Base-by-base conservation (phyloP, 2,797 vertebrate genomes). In the Spinus olivaceus region DNA sequence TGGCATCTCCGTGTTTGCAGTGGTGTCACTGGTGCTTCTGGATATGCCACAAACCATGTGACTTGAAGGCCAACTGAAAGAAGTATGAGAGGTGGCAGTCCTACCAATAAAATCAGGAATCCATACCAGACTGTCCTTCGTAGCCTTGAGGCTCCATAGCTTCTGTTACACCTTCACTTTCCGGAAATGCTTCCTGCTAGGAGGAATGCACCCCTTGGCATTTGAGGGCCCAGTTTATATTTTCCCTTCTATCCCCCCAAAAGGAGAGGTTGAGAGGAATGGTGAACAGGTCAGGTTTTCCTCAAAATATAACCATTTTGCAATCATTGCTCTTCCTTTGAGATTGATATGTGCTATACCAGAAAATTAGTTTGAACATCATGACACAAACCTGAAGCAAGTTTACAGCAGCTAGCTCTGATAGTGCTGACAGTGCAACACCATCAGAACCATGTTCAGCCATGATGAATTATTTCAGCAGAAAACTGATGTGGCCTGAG, bases 221-320 rank as follows among this genome's bases (percentile, higher is more conserved):
- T 61, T 33, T 51, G 23, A 66, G 15, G 15, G 10, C 7, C 18
- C 37, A 5, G 8, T 16, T 19, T 70, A 11, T 12, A 3, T 54
- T 49, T 28, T 61, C 12, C 10, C 8, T 61, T 8, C 19, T 25
- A 39, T 33, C 2, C 12, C 14, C 6, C 3, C 3, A 42, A 78
- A 74, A 49, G 1, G 3, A 2, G 5, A 65, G 6, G 2, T 5
- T 56, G 13, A 46, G 8, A 53, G 2, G 3, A 18, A 28, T 4
- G 37, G 25, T 24, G 21, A 28, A 42, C 5, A 44, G 22, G 14
- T 18, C 12, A 6, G 0, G 7, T 35, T 53, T 81, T 86, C 64
- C 59, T 67, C 69, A 83, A 90, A 96, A 91, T 28, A 0, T 21
- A 42, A 24, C 15, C 0, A 2, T 33, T 90, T 74, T 64, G 35